Evolutionary conservation across 2,113 vertebrate species (phyloP), one percentile per base, ranked within the genome.

Genomic region (Pardalotus punctatus): DNA sequence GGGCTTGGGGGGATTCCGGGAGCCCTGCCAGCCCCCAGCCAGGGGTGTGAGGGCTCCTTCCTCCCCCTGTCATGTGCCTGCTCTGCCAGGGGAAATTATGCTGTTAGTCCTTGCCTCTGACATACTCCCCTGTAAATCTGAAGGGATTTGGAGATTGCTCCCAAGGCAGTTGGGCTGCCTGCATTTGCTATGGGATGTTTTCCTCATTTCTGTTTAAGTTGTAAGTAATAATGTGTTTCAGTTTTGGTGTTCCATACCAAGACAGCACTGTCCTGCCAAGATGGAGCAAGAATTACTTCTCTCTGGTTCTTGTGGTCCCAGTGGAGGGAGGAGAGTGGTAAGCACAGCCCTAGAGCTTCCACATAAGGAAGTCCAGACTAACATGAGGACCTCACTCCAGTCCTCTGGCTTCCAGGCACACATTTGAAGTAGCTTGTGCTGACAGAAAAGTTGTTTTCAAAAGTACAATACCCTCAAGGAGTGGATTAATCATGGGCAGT

Each of bases 31-130:
- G 66, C 54, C 69, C 0, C 0, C 40, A 56, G 74, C 62, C 47
- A 5, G 36, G 78, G 38, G 7, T 14, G 2, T 8, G 7, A 23
- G 76, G 65, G 48, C 58, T 95, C 48, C 54, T 16, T 54, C 54
- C 45, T 77, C 33, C 81, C 25, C 12, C 4, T 16, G 0, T 2
- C 2, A 0, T 1, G 3, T 35, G 67, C 72, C 48, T 36, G 62
- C 0, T 0, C 81, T 54, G 67, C 53, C 12, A 35, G 42, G 81
- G 60, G 81, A 42, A 42, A 27, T n/a, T 31, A 12, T 54, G 73
- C 60, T 19, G 35, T 28, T n/a, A 25, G 61, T 14, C 51, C 57
- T 74, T 27, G 19, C 10, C 4, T 77, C 86, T 93, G 86, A 84
- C 3, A 14, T 14, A 66, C 23, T 21, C 21, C 58, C 19, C 47